Evolutionary conservation across 2,113 vertebrate species (phyloP).

Genomic region (Ochotona curzoniae): DNA sequence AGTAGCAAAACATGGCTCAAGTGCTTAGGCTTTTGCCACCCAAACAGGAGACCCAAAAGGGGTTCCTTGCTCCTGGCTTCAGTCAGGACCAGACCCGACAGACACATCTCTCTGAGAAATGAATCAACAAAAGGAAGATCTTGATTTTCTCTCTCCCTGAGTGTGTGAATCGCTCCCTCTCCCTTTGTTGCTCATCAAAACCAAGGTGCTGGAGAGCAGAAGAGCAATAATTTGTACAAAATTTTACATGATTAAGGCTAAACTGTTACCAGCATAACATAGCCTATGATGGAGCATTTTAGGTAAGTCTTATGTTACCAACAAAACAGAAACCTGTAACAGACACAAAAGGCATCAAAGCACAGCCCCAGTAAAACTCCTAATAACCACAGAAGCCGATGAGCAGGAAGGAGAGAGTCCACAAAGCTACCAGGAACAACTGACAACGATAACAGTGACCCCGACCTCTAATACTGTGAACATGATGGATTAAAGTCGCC

Average conservation of each 20-base stretch:
- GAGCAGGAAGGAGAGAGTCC: neutral
- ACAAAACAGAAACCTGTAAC: neutral
- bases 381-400: neutral
- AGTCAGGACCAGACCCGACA: too few species aligned
- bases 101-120: too few species aligned
- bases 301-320: neutral
- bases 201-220: neutral
- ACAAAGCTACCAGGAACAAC: neutral
- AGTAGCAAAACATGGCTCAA: too few species aligned
- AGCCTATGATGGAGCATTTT: neutral
- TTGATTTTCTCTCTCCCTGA: too few species aligned
- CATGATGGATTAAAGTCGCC: neutral
- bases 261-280: neutral
- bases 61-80: too few species aligned
- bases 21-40: too few species aligned
- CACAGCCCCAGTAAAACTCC: neutral
- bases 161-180: too few species aligned
- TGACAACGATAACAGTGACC: neutral
- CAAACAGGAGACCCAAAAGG: too few species aligned
- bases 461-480: neutral
- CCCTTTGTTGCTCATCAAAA: neutral
- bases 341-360: neutral
- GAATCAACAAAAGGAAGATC: too few species aligned
- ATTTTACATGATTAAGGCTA: neutral
- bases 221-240: neutral